Percentiles rank a stretch among this genome's conserved stretches.
Conservation (phyloP, 2,113 vertebrate genomes). For the Butorides virescens region DNA sequence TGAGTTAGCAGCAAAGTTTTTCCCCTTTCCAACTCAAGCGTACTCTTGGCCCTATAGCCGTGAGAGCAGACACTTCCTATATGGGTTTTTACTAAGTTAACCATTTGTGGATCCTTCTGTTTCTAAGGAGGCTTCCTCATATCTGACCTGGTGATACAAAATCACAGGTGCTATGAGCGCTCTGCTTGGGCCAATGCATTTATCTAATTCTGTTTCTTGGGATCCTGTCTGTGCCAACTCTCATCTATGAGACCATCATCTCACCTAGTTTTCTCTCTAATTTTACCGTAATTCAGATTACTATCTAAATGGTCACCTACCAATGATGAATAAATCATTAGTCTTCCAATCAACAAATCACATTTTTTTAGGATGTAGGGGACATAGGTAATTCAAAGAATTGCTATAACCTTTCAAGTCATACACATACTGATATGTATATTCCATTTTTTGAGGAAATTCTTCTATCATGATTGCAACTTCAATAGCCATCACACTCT, state of each 20-base stretch:
- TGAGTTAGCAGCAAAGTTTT: conserved; percentile 1
- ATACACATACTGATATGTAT: neutral
- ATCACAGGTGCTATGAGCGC: neutral
- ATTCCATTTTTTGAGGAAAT: neutral
- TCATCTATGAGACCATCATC: neutral
- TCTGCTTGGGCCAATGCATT: neutral
- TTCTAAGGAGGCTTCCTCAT: neutral
- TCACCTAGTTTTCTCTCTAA: neutral
- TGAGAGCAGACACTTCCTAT: neutral
- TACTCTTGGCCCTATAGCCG: neutral
- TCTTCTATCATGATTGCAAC: neutral
- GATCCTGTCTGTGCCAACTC: neutral
- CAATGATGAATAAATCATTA: neutral
- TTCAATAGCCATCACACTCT: neutral
- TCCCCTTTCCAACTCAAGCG: neutral
- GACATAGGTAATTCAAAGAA: neutral
- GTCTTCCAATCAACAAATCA: neutral
- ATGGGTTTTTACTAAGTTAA: neutral
- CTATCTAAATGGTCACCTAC: neutral
- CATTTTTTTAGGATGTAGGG: neutral
- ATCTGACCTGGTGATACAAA: neutral
- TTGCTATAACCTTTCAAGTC: neutral
- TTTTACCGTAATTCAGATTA: neutral
- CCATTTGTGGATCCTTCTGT: neutral
- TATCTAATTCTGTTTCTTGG: neutral